These are phyloP conservation scores for Agapetus fuscipes DNA, from an alignment of 2,888 invertebrate species.

Conservation along the genomic window DNA sequence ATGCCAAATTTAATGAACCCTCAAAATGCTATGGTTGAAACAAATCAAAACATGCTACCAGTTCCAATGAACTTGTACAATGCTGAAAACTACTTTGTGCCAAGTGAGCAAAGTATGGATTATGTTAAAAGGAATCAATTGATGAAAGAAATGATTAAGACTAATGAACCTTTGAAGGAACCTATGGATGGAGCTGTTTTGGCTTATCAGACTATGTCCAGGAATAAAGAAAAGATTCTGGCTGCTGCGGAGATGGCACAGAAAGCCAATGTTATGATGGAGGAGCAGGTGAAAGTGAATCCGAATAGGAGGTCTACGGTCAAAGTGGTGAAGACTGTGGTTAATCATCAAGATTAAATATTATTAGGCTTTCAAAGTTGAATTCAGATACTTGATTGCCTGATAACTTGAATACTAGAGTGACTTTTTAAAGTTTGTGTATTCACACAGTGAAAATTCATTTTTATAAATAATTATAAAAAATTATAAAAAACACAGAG, in stretches of 20 bases:
- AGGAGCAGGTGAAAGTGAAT: slow-evolving; percentile 4
- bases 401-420: too few species aligned
- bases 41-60: too few species aligned
- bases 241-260: slow-evolving; percentile 14
- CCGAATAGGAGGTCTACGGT: slow-evolving; percentile 14
- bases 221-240: slow-evolving; percentile 6
- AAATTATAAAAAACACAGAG: too few species aligned
- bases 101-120: not conserved
- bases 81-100: slow-evolving; percentile 10
- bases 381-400: too few species aligned
- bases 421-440: too few species aligned
- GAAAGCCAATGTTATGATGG: slow-evolving; percentile 11
- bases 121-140: not conserved
- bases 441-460: too few species aligned
- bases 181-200: not conserved
- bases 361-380: too few species aligned
- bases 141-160: not conserved
- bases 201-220: not conserved
- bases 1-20: not conserved
- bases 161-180: not conserved
- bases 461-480: too few species aligned
- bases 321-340: slow-evolving; percentile 16
- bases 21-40: not conserved
- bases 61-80: slow-evolving; percentile 12
- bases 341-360: slow-evolving; percentile 2